Evolutionary conservation across 2,888 invertebrate genomes (phyloP).

Genomic region (Mythimna vitellina): DNA sequence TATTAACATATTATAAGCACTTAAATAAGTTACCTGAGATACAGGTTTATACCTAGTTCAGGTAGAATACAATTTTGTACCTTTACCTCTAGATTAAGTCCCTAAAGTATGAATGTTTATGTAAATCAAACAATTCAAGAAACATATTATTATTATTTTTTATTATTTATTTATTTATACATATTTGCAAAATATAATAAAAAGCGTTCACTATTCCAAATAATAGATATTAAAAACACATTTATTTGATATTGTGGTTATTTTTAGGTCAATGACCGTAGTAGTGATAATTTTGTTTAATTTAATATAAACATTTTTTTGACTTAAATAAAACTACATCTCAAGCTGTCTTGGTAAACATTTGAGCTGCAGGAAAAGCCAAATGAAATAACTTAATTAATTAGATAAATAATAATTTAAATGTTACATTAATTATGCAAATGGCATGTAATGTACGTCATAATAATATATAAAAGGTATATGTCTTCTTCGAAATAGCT

Average conservation of each 20-base stretch:
- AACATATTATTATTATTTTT: too few relatives aligned
- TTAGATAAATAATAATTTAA: slow-evolving; percentile 14
- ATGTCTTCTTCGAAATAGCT: slow-evolving; percentile 26
- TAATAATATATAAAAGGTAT: background rate
- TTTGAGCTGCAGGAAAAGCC: background rate
- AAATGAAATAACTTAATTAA: slow-evolving; percentile 1
- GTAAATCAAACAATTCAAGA: too few relatives aligned
- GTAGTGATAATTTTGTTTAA: background rate
- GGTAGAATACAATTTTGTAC: too few relatives aligned
- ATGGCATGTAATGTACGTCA: slow-evolving; percentile 3
- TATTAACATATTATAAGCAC: too few relatives aligned
- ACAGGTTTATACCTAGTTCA: too few relatives aligned
- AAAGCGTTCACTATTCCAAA: too few relatives aligned
- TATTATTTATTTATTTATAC: background rate
- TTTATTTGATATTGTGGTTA: too few relatives aligned
- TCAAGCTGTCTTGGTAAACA: background rate
- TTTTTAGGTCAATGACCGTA: background rate
- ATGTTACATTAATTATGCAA: background rate
- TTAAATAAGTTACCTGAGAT: too few relatives aligned
- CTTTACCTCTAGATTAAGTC: too few relatives aligned
- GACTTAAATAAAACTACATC: background rate
- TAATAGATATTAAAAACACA: too few relatives aligned
- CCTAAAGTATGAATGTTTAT: too few relatives aligned
- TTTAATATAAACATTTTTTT: background rate
- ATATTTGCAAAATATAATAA: too few relatives aligned